Evolutionary conservation across 2,888 invertebrate species (phyloP).

Genomic region (Adineta ricciae): DNA sequence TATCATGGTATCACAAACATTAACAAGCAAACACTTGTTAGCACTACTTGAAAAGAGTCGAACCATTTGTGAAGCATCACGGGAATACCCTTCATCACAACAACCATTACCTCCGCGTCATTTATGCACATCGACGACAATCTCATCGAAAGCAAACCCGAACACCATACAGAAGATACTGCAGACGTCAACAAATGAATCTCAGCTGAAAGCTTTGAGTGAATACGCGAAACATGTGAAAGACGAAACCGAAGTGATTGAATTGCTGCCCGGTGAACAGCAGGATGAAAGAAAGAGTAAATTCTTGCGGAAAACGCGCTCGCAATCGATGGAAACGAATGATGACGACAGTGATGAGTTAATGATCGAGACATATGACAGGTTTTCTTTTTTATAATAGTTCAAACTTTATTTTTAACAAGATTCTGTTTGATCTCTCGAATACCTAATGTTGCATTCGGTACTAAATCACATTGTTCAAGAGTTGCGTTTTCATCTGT

Average conservation of each 20-base stretch:
- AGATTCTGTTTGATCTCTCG: background rate
- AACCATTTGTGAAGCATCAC: background rate
- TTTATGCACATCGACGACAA: background rate
- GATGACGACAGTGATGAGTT: background rate
- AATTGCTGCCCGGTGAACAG: background rate
- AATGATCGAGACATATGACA: background rate
- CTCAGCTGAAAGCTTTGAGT: background rate
- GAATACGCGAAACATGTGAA: background rate
- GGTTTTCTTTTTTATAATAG: background rate
- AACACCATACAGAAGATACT: background rate
- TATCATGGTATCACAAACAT: background rate
- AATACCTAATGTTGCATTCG: slow-evolving; percentile 40
- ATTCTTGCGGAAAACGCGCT: background rate
- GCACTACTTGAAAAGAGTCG: background rate
- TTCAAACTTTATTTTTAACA: background rate
- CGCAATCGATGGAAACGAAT: background rate
- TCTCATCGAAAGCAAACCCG: background rate
- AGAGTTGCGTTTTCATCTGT: slow-evolving; percentile 40
- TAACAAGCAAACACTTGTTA: background rate
- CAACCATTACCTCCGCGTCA: background rate
- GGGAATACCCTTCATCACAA: background rate
- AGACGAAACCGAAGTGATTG: background rate
- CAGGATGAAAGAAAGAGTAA: background rate
- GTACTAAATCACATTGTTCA: slow-evolving; percentile 43
- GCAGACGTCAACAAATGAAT: background rate